phyloP scores from a whole-genome alignment of 2,888 invertebrate genomes.

The Choreutis nemorana region DNA sequence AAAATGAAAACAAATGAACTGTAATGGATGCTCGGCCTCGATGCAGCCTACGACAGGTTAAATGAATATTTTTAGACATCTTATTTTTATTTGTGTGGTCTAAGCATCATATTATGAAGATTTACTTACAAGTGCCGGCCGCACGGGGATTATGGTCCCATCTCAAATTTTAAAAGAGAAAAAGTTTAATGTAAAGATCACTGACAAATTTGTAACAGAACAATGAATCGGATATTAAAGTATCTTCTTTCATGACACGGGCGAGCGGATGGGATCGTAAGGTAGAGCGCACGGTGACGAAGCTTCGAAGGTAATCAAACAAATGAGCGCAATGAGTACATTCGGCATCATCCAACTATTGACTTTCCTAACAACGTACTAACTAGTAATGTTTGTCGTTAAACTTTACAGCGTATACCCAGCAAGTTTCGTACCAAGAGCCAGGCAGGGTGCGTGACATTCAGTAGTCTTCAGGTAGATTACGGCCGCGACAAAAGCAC shows the following conservation, averaged over 20 bases:
- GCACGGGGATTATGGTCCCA: conserved; percentile 54
- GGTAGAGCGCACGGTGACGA: conserved; percentile 25
- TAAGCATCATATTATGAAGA: conserved; percentile 39
- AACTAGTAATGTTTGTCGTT: not conserved
- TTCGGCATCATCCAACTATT: not conserved
- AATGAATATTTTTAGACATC: not conserved
- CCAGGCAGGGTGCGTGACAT: conserved; percentile 33
- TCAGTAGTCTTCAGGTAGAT: conserved; percentile 37
- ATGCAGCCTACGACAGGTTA: not conserved
- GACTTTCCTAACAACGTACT: not conserved
- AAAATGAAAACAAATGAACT: not conserved
- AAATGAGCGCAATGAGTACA: not conserved
- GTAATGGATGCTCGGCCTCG: too few species aligned
- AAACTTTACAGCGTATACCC: not conserved
- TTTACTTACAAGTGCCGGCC: conserved; percentile 45
- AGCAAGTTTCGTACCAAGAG: conserved; percentile 1
- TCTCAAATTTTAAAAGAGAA: conserved; percentile 57
- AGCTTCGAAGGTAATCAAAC: not conserved
- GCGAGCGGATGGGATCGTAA: conserved; percentile 47
- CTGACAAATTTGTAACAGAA: conserved; percentile 68
- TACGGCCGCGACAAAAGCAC: conserved; percentile 26
- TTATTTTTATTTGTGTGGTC: conserved; percentile 54
- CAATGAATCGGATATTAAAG: conserved; percentile 65
- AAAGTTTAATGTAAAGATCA: conserved; percentile 64
- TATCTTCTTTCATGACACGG: conserved; percentile 62